Evolutionary conservation across 2,888 invertebrate species (phyloP).

Genomic region (Calameuta filiformis): DNA sequence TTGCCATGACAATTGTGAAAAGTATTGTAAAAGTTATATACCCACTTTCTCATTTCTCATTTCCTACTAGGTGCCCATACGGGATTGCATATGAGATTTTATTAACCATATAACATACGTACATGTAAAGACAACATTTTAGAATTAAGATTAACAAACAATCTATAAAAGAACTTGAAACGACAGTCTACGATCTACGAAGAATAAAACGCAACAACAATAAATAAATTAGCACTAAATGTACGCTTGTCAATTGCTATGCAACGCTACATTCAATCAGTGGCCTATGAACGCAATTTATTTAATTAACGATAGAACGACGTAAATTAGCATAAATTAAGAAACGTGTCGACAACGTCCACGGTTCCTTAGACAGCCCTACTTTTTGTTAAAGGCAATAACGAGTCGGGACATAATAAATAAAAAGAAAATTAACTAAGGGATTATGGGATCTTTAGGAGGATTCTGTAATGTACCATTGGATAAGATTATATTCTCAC

Average conservation of each 20-base stretch:
- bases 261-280: background rate
- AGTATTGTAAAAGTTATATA: background rate
- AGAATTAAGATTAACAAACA: constrained; percentile 10
- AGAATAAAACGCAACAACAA: background rate
- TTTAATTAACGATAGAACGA: background rate
- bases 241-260: background rate
- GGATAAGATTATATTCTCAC: constrained; percentile 48
- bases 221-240: constrained; percentile 8
- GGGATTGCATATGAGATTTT: constrained; percentile 37
- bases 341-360: background rate
- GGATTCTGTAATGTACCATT: background rate
- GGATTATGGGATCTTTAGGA: background rate
- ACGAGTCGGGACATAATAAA: too few species aligned
- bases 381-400: background rate
- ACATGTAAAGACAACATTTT: constrained; percentile 23
- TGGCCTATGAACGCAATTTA: background rate
- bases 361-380: background rate
- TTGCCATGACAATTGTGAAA: background rate
- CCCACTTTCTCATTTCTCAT: constrained; percentile 7
- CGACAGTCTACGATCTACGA: background rate
- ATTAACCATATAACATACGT: constrained; percentile 36
- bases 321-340: background rate
- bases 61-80: constrained; percentile 3
- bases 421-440: background rate
- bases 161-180: constrained; percentile 1